These are phyloP conservation scores for Antennarius striatus DNA, from an alignment of 2,113 vertebrate genomes.

Conservation along the genomic window DNA sequence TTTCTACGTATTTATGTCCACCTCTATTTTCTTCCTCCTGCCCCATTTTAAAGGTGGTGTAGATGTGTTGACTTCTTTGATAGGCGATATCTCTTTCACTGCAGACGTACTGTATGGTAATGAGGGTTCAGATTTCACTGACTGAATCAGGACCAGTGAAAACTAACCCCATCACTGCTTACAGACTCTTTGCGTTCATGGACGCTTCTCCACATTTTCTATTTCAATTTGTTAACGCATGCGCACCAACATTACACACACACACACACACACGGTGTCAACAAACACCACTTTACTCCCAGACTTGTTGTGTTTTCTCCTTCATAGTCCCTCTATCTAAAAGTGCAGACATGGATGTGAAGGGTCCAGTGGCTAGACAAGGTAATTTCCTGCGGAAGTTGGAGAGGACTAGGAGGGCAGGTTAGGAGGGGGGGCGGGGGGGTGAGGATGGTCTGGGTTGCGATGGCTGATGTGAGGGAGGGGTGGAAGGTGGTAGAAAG, in stretches of 20 bases:
- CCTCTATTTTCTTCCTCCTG: no score
- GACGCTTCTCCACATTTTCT: neutral
- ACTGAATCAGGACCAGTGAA: no score
- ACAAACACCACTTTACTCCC: constrained; percentile 25
- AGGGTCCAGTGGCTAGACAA: constrained; percentile 62
- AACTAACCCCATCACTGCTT: no score
- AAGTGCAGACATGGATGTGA: constrained; percentile 46
- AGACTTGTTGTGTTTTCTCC: constrained; percentile 31
- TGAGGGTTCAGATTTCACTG: no score
- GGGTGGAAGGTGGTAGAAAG: constrained; percentile 5
- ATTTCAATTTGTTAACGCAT: neutral
- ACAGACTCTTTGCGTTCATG: no score
- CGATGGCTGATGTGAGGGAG: constrained; percentile 12
- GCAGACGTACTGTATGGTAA: no score
- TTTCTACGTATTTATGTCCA: no score
- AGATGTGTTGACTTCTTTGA: no score
- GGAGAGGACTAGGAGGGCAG: constrained; percentile 6
- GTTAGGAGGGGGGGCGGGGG: neutral
- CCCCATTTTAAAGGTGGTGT: no score
- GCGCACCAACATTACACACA: neutral
- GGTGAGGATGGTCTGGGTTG: constrained; percentile 18
- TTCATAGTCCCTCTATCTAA: constrained; percentile 35
- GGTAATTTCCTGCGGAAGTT: constrained; percentile 80
- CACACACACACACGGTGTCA: constrained; percentile 16
- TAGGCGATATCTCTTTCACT: no score